A percentile compares a stretch with the other conserved stretches of the same genome.
phyloP scores from a whole-genome alignment of 2,113 vertebrate species.

The Xenus cinereus region DNA sequence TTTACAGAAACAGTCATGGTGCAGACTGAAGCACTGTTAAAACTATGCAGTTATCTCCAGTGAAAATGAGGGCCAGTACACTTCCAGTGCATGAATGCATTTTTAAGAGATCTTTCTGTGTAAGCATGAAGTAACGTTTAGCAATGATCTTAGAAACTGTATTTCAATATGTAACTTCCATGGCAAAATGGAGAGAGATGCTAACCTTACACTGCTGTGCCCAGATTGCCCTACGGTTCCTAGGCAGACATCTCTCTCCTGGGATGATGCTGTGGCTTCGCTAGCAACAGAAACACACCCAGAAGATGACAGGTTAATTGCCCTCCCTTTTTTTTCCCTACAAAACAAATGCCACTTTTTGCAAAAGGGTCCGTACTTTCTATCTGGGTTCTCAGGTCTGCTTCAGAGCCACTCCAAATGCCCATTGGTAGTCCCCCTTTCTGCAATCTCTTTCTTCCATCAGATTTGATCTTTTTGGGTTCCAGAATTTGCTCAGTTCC shows the following conservation, averaged over 20 bases:
- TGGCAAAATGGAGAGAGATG: not conserved
- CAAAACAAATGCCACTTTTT: not conserved
- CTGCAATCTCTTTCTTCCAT: not conserved
- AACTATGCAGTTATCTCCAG: not conserved
- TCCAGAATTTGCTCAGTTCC: not conserved
- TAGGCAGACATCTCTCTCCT: not conserved
- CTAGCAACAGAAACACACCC: not conserved
- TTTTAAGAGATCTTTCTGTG: not conserved
- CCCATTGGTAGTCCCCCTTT: not conserved
- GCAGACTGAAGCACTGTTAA: not conserved
- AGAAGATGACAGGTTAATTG: not conserved
- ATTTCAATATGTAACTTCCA: not conserved
- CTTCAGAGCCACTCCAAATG: not conserved
- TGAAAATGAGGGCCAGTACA: not conserved
- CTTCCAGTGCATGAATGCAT: not conserved
- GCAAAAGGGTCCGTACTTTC: not conserved
- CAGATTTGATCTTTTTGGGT: not conserved
- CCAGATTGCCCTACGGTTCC: not conserved
- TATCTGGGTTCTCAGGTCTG: not conserved
- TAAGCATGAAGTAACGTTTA: not conserved
- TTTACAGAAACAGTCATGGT: not conserved
- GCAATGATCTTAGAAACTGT: not conserved
- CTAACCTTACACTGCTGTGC: not conserved
- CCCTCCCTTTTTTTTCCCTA: not conserved
- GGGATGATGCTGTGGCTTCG: not conserved